Evolutionary conservation across 2,888 invertebrate species (phyloP), one percentile per base, ranked within the genome.

Genomic region (Omphaloscelis lunosa): DNA sequence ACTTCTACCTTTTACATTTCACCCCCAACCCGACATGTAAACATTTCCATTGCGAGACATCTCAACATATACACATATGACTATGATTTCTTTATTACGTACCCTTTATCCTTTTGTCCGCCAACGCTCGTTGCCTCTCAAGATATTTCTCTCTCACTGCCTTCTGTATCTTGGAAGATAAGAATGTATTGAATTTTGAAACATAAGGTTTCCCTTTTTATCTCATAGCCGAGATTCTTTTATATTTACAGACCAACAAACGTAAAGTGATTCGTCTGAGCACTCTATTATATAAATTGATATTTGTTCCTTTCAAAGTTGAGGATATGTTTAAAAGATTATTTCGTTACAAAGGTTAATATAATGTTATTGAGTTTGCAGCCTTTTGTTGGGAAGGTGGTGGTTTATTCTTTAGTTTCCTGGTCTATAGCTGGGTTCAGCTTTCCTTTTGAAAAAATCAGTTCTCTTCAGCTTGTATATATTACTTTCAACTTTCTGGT

Each of bases 121-220:
- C 88, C 89, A 85, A 84, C 89, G 88, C 88, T 90, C 90, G 89
- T 87, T 90, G 88, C 90, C 89, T 93, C 91, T 92, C 86, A 88
- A 88, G 92, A 91, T 91, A 92, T 92, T 93, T 91, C 91, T 89
- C 90, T 91, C 91, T 92, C 90, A 88, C 88, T 91, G 90, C 91
- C 89, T 91, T 89, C 89, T 90, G 90, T 90, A 91, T 92, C 91
- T 90, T 89, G 89, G 86, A 85, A 94, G 93, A 94, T 94, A 93
- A 93, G 92, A 89, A 93, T 92, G 94, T 95, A 95, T 95, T 95
- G 94, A 95, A 95, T 95, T 95, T 94, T 93, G 93, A 94, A 94
- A 93, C 94, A 93, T 93, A 93, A 91, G 92, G 92, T 92, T 93
- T 92, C 91, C 92, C 92, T 94, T 94, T 94, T 93, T 93, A 91